Base-by-base conservation (phyloP, 2,888 invertebrate species). In the Achlya flavicornis region DNA sequence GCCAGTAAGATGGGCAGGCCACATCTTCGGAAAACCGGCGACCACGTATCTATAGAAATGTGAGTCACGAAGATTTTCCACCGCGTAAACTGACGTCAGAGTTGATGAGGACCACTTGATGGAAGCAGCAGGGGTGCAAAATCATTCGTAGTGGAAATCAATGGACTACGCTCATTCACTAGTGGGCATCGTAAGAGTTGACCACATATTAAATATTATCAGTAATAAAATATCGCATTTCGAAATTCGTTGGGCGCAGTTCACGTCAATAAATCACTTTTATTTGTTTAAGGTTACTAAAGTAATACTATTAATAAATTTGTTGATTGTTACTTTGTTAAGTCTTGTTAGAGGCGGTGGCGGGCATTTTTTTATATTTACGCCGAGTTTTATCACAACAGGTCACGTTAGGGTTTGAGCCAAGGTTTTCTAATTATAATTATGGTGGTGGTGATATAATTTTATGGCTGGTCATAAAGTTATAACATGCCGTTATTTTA, bases 271-370 rank as follows among this genome's bases (percentile, higher is more conserved):
- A 83, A 84, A 85, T 83, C 76, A 79, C 69, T 75, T 80, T 78
- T 83, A 81, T 86, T 85, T 84, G 77, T 75, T 78, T 74, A 80
- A 72, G 74, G 70, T 72, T 62, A 66, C 66, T 66, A 67, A 74
- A 72, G 67, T 75, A 74, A 73, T 79, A 79, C 79, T 77, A 75
- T 74, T 63, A 75, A 79, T 82, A 80, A 82, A 79, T 83, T 75
- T 74, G 63, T 66, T 65, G 41, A 60, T 41, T 41, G 64, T 65
- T 79, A 81, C 77, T 74, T 74, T 73, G 74, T 81, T 70, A 66
- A 70, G 78, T 74, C 77, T 77, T 73, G 79, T 79, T 77, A 75
- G 58, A 61, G 58, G 61, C 53, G 58, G 26, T 48, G 72, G 72
- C 35, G 58, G 58, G 38, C 38, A 35, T 16, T 61, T 48, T 63